Evolutionary conservation across 2,113 vertebrate species (phyloP).

Genomic region (Jacana jacana): DNA sequence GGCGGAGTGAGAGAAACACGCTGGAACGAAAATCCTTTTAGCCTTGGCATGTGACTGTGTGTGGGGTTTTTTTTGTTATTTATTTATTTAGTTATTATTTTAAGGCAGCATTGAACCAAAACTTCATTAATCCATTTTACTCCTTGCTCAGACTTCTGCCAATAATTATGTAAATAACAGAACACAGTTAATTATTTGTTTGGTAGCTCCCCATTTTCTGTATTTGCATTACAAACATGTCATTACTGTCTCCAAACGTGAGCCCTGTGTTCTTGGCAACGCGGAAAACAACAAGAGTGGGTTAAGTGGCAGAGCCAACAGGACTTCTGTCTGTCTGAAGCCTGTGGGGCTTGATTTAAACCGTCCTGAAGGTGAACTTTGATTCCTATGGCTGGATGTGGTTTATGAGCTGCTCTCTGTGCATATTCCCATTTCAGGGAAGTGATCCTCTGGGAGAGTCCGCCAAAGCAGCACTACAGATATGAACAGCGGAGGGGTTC

Average conservation of each 20-base stretch:
- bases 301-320: not conserved
- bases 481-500: not conserved
- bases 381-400: not conserved
- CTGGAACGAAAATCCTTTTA: constrained; percentile 58
- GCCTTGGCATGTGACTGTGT: constrained; percentile 39
- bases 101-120: constrained; percentile 18
- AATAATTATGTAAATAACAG: constrained; percentile 46
- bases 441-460: not conserved
- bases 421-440: not conserved
- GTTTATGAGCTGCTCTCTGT: not conserved
- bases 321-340: not conserved
- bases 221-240: not conserved
- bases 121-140: constrained; percentile 28
- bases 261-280: not conserved
- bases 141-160: constrained; percentile 5
- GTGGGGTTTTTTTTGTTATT: too few relatives aligned
- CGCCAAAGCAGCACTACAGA: not conserved
- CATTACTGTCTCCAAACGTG: not conserved
- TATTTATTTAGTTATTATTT: not conserved
- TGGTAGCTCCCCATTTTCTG: constrained; percentile 6
- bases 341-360: not conserved
- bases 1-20: not conserved
- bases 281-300: not conserved
- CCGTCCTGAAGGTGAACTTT: not conserved
- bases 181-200: constrained; percentile 33